Conservation (phyloP, 1,140 invertebrate genomes). For the Zaprionus capensis region DNA sequence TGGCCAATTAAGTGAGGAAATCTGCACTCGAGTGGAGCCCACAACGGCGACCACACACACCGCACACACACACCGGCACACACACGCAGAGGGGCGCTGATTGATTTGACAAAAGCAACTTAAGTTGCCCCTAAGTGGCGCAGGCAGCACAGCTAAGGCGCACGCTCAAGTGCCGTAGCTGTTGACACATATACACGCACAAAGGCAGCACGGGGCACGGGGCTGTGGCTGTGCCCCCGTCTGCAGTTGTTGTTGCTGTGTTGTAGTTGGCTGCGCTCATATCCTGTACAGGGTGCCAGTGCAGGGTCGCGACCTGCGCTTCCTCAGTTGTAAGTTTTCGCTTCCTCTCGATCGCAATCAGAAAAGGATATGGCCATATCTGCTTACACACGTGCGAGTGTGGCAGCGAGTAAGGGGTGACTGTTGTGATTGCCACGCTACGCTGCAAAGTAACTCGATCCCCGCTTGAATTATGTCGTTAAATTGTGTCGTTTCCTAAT, state of each 20-base stretch:
- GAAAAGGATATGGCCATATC: constrained; percentile 78
- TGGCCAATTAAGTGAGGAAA: constrained; percentile 79
- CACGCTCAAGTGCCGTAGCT: constrained; percentile 61
- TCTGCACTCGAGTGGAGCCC: constrained; percentile 68
- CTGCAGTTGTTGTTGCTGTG: constrained; percentile 16
- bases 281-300: constrained; percentile 58
- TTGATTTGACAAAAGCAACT: constrained; percentile 60
- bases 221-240: constrained; percentile 57
- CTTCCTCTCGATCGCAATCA: constrained; percentile 76
- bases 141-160: constrained; percentile 44
- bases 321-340: constrained; percentile 82
- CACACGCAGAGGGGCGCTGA: constrained; percentile 34
- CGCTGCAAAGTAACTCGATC: constrained; percentile 64
- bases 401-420: constrained; percentile 46
- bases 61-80: neutral
- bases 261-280: constrained; percentile 42
- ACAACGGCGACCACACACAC: constrained; percentile 34
- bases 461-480: constrained; percentile 82
- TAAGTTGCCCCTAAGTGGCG: constrained; percentile 73
- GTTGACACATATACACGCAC: constrained; percentile 66
- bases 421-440: constrained; percentile 23
- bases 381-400: constrained; percentile 67
- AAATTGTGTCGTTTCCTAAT: constrained; percentile 82
- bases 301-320: constrained; percentile 41
- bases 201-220: neutral